A percentile compares a stretch with the other conserved stretches of the same genome.
phyloP scores from a whole-genome alignment of 2,888 invertebrate species.

The Plebejus anna region DNA sequence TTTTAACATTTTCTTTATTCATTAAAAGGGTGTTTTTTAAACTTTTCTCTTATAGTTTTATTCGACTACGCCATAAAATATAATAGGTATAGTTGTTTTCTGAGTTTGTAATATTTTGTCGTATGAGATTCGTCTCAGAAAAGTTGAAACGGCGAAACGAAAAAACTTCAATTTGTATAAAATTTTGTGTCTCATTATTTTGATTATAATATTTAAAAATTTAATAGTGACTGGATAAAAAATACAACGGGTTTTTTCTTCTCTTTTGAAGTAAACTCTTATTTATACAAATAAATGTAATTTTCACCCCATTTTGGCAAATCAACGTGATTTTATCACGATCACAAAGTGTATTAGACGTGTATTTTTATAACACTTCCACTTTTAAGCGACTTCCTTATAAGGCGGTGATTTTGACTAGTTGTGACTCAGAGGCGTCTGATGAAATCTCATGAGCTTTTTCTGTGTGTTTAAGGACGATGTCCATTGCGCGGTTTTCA shows the following conservation, averaged over 20 bases:
- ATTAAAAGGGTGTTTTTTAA: too few relatives aligned
- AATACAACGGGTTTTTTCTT: not conserved
- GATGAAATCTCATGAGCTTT: not conserved
- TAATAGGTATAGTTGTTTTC: too few relatives aligned
- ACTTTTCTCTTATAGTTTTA: not conserved
- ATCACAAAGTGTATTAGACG: not conserved
- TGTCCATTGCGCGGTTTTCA: not conserved
- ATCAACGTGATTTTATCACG: not conserved
- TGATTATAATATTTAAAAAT: too few relatives aligned
- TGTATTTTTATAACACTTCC: conserved; percentile 8
- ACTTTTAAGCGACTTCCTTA: conserved; percentile 11
- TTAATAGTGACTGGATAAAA: too few relatives aligned
- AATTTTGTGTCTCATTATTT: too few relatives aligned
- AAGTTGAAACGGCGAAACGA: too few relatives aligned
- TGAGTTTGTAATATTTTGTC: too few relatives aligned
- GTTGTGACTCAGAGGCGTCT: not conserved
- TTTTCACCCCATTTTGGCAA: not conserved
- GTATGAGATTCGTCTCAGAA: too few relatives aligned
- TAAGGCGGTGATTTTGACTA: not conserved
- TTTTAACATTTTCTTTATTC: too few relatives aligned
- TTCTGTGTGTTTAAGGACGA: not conserved
- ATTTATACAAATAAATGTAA: not conserved
- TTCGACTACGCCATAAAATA: too few relatives aligned
- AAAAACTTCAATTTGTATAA: too few relatives aligned
- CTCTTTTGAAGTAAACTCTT: not conserved